phyloP scores from a whole-genome alignment of 2,113 vertebrate genomes.

The Aegotheles bennettii region DNA sequence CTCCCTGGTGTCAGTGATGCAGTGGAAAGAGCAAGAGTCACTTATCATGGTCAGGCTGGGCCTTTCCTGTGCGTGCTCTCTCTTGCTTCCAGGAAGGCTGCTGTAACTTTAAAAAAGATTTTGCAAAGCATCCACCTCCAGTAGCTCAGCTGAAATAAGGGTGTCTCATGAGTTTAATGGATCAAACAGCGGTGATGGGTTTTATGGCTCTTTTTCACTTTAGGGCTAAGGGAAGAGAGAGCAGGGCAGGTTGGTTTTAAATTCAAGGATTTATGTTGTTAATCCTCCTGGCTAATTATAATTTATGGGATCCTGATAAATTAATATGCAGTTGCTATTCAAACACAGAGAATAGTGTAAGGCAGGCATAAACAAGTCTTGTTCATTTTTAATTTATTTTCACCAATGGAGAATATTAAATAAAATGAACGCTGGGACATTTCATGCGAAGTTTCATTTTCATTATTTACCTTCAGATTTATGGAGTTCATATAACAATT shows the following conservation, averaged over 20 bases:
- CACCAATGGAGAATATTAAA: constrained; percentile 80
- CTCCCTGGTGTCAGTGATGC: not conserved
- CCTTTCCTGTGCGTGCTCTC: not conserved
- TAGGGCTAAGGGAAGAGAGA: constrained; percentile 79
- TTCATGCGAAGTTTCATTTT: constrained; percentile 71
- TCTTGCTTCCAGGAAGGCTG: constrained; percentile 32
- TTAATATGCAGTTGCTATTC: constrained; percentile 84
- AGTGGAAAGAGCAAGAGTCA: not conserved
- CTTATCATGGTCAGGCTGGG: not conserved
- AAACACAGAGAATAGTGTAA: constrained; percentile 72
- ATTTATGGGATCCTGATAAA: constrained; percentile 84
- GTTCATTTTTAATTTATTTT: constrained; percentile 84
- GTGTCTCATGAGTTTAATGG: constrained; percentile 80
- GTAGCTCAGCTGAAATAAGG: constrained; percentile 74
- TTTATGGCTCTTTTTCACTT: constrained; percentile 83
- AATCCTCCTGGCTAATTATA: constrained; percentile 85
- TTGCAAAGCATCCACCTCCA: constrained; percentile 61
- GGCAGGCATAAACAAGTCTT: constrained; percentile 83
- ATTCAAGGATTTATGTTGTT: constrained; percentile 85
- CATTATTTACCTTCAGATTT: constrained; percentile 79
- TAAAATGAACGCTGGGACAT: constrained; percentile 76
- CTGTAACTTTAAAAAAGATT: constrained; percentile 76
- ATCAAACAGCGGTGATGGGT: constrained; percentile 78
- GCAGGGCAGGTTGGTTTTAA: constrained; percentile 81
- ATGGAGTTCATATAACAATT: constrained; percentile 69